These are phyloP conservation scores for Dorcus parallelipipedus DNA, from an alignment of 2,888 invertebrate species.

Conservation along the genomic window DNA sequence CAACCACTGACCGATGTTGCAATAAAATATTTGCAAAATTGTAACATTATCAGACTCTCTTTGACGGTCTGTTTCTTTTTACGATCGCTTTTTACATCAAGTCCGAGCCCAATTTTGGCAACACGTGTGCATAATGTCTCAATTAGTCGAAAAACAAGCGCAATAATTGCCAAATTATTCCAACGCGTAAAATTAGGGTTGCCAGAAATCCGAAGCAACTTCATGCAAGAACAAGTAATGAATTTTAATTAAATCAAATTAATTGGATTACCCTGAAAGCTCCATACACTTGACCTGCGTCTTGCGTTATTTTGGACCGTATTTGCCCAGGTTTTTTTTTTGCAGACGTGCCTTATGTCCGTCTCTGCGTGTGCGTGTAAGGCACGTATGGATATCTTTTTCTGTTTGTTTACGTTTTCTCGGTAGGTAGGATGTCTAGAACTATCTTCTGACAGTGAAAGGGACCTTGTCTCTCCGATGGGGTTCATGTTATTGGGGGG, in stretches of 20 bases:
- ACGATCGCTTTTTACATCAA: too few relatives aligned
- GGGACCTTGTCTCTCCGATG: slow-evolving; percentile 47
- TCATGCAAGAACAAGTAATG: too few relatives aligned
- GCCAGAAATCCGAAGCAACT: too few relatives aligned
- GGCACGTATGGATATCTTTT: not conserved
- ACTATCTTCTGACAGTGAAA: slow-evolving; percentile 37
- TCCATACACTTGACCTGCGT: not conserved
- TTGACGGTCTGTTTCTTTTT: too few relatives aligned
- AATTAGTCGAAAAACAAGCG: too few relatives aligned
- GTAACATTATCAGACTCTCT: too few relatives aligned
- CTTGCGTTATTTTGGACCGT: slow-evolving; percentile 1
- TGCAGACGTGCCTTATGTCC: not conserved
- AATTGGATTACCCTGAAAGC: slow-evolving; percentile 1
- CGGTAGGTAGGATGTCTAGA: slow-evolving; percentile 20
- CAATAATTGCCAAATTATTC: too few relatives aligned
- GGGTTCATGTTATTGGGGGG: slow-evolving; percentile 37
- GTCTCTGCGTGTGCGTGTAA: not conserved
- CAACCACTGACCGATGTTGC: too few relatives aligned
- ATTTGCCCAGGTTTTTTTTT: not conserved
- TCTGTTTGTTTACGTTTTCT: slow-evolving; percentile 5
- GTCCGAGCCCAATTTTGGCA: too few relatives aligned
- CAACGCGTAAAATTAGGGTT: too few relatives aligned
- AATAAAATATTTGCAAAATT: too few relatives aligned
- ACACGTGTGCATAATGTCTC: too few relatives aligned
- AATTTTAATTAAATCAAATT: not conserved